These are phyloP conservation scores for Sander lucioperca DNA, from an alignment of 2,113 vertebrate genomes.

Conservation along the genomic window DNA sequence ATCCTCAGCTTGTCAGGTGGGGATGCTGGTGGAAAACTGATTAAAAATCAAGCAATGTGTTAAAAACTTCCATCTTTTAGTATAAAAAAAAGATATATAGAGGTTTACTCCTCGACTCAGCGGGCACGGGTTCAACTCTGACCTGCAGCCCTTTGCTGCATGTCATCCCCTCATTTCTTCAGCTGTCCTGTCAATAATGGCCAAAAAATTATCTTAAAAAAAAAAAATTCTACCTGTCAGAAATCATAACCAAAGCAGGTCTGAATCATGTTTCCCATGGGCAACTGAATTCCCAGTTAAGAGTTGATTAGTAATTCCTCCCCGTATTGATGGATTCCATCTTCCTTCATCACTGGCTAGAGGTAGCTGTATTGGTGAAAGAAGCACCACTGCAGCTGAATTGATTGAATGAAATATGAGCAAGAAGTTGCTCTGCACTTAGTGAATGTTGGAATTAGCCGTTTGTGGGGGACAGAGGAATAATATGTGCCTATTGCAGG, in stretches of 20 bases:
- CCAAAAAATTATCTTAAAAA: too few relatives aligned
- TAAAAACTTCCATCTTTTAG: neutral
- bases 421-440: conserved; percentile 58
- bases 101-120: too few relatives aligned
- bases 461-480: conserved; percentile 56
- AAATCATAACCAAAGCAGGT: conserved; percentile 24
- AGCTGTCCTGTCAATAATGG: too few relatives aligned
- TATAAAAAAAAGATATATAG: neutral
- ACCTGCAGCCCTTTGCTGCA: too few relatives aligned
- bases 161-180: too few relatives aligned
- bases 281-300: conserved; percentile 57
- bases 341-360: conserved; percentile 49
- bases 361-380: conserved; percentile 54
- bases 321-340: conserved; percentile 76
- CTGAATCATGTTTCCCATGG: conserved; percentile 43
- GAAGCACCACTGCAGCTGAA: conserved; percentile 56
- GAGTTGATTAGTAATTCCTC: conserved; percentile 73
- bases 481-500: conserved; percentile 73
- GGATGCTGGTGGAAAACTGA: neutral
- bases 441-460: conserved; percentile 59
- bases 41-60: neutral
- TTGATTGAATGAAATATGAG: conserved; percentile 75
- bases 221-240: neutral
- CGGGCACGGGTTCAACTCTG: too few relatives aligned
- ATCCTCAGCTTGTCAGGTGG: neutral